phyloP scores from a whole-genome alignment of 2,113 vertebrate genomes.

The Harpagus bidentatus region DNA sequence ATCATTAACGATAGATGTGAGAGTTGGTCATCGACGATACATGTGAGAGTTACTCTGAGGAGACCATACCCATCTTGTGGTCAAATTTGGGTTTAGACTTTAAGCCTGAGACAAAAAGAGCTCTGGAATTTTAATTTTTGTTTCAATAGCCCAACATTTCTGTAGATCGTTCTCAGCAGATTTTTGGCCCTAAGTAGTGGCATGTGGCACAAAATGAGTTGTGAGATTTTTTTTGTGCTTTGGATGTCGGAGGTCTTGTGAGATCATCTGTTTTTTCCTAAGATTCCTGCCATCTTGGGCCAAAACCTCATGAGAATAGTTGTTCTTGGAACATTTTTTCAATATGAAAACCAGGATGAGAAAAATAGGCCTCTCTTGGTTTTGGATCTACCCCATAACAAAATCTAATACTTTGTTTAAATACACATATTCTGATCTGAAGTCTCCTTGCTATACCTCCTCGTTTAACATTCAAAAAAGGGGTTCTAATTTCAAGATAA shows the following conservation, averaged over 20 bases:
- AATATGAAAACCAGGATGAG: slow-evolving; percentile 16
- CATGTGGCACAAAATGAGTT: slow-evolving; percentile 42
- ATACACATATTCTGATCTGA: background rate
- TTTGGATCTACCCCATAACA: slow-evolving; percentile 20
- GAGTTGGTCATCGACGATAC: background rate
- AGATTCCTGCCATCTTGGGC: slow-evolving; percentile 42
- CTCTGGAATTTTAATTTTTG: background rate
- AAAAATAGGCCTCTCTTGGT: slow-evolving; percentile 15
- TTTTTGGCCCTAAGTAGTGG: slow-evolving; percentile 33
- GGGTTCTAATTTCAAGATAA: background rate
- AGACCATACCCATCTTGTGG: background rate
- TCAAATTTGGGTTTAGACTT: background rate
- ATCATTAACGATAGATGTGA: background rate
- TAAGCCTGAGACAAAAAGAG: background rate
- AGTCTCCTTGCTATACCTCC: background rate
- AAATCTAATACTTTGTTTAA: background rate
- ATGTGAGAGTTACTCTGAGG: background rate
- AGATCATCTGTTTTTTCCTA: slow-evolving; percentile 43
- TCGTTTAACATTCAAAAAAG: background rate
- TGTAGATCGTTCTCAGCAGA: slow-evolving; percentile 7
- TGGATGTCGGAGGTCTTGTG: slow-evolving; percentile 47
- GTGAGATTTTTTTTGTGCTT: slow-evolving; percentile 26
- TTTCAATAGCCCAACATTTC: background rate
- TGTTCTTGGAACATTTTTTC: slow-evolving; percentile 33
- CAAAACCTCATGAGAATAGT: slow-evolving; percentile 55